Conservation (phyloP, 2,888 invertebrate species). For the Hemithea aestivaria region DNA sequence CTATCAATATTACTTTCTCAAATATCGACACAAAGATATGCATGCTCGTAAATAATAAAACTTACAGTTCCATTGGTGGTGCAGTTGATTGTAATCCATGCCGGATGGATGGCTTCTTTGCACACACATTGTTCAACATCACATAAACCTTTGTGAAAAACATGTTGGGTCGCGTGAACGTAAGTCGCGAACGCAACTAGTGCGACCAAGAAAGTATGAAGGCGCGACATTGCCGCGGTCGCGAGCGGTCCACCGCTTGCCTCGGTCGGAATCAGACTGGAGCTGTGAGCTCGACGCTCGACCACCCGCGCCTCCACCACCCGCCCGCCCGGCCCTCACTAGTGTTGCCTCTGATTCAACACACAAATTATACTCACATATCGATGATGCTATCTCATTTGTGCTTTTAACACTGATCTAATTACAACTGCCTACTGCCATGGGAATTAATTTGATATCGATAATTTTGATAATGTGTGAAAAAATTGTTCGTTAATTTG, state of each 20-base stretch:
- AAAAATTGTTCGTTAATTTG: conserved; percentile 8
- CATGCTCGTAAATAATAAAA: too few species aligned
- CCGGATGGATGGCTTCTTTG: conserved; percentile 72
- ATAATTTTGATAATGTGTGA: conserved; percentile 15
- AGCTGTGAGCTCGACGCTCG: not conserved
- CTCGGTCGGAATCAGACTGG: not conserved
- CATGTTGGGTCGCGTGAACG: conserved; percentile 30
- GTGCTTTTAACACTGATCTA: conserved; percentile 36
- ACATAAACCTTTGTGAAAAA: conserved; percentile 63
- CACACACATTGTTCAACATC: conserved; percentile 78
- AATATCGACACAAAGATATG: too few species aligned
- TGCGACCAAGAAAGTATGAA: conserved; percentile 64
- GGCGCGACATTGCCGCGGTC: conserved; percentile 55
- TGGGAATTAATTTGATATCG: conserved; percentile 16
- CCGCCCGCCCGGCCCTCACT: conserved; percentile 26
- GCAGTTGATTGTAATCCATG: conserved; percentile 83
- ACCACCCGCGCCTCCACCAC: conserved; percentile 32
- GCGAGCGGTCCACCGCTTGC: conserved; percentile 21
- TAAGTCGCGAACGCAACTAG: conserved; percentile 68
- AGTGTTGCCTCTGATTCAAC: conserved; percentile 47
- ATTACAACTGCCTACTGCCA: conserved; percentile 28
- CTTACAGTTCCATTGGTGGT: conserved; percentile 78
- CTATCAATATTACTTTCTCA: too few species aligned
- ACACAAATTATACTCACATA: conserved; percentile 52
- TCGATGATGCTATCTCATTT: conserved; percentile 55